phyloP scores from a whole-genome alignment of 2,113 vertebrate genomes.

The Hystrix brachyura region DNA sequence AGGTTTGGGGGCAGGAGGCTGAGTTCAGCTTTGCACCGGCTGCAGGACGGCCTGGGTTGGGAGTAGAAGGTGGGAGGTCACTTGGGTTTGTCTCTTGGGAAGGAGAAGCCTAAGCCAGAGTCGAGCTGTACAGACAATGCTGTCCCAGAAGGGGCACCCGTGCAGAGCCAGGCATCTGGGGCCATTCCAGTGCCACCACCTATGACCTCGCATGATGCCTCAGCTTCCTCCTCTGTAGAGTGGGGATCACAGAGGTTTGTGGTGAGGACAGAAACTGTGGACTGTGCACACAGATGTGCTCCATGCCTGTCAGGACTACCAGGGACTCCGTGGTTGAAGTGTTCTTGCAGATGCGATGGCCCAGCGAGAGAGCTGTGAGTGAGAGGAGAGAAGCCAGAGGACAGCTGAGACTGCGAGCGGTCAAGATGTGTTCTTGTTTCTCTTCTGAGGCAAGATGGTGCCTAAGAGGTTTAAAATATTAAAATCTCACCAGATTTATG shows the following conservation, averaged over 20 bases:
- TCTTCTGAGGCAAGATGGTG: not conserved
- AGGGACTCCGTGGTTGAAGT: not conserved
- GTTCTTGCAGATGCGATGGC: no score
- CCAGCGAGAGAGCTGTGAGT: no score
- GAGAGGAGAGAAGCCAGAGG: no score
- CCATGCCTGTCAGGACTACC: rapidly evolving
- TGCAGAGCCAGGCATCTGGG: not conserved
- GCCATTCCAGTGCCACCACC: not conserved
- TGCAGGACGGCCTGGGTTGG: not conserved
- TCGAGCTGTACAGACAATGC: not conserved
- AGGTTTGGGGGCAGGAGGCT: rapidly evolving
- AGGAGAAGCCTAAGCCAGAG: not conserved
- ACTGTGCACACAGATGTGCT: rapidly evolving
- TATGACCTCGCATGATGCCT: not conserved
- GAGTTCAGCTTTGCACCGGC: not conserved
- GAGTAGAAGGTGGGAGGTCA: not conserved
- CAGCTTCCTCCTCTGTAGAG: not conserved
- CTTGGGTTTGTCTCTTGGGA: not conserved
- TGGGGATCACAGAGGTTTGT: not conserved
- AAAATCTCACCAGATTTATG: not conserved
- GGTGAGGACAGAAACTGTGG: not conserved
- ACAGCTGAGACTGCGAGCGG: not conserved
- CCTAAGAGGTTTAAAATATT: not conserved
- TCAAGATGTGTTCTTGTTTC: not conserved
- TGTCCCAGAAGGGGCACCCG: not conserved